Base-by-base conservation (phyloP, 2,888 invertebrate species). In the Apotomis capreana region DNA sequence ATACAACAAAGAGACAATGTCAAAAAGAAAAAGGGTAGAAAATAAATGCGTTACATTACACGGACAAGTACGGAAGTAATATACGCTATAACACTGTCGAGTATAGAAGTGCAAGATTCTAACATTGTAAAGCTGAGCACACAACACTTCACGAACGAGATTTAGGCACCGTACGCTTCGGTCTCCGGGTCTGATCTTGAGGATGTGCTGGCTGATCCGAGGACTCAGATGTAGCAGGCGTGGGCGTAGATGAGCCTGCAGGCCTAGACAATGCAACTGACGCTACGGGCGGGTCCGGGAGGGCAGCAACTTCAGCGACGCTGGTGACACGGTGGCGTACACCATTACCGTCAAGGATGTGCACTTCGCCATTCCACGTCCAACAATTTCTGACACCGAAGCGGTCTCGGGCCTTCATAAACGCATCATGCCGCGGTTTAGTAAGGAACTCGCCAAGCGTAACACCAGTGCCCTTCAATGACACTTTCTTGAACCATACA, bases 311-410 rank as follows among this genome's bases (percentile, higher is more conserved):
- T 4, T 57, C 36, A 4, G 36, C 8, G 3, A 57, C 57, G 37
- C 10, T 36, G 57, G 12, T 57, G 6, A 36, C 57, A 8, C 57
- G 57, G 36, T 36, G 26, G 3, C 57, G 57, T 36, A 57, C 36
- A 10, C 57, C 57, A 9, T 57, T 12, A 3, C 36, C 36, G 9
- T 36, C 36, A 9, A 57, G 57, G 4, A 57, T 36, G 10, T 36
- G 3, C 5, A 57, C 57, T 5, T 57, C 57, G 57, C 57, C 57
- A 10, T 57, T 57, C 57, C 26, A 57, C 10, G 57, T 36, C 57
- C 36, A 36, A 26, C 36, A 36, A 36, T 36, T 57, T 4, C 57
- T 26, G 1, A 57, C 57, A 12, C 57, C 57, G 10, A 57, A 57
- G 5, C 36, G 57, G 6, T 57, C 57, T 3, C 57, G 57, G 5